Conservation (phyloP, 2,888 invertebrate species). For the Pinctada fucata region DNA sequence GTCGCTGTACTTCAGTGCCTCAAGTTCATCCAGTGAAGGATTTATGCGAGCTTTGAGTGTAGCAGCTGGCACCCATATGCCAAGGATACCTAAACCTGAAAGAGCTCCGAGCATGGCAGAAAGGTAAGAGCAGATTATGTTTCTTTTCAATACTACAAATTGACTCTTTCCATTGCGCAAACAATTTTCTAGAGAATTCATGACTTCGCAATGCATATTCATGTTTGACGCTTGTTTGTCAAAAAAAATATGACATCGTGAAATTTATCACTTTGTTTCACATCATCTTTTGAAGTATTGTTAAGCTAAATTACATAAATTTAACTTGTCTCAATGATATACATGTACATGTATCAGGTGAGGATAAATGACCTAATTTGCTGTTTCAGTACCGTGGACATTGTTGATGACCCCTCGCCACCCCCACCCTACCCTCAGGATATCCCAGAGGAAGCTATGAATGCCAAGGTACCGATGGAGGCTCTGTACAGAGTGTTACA, state of each 20-base stretch:
- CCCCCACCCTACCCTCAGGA: conserved; percentile 60
- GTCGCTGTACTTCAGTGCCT: conserved; percentile 74
- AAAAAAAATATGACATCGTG: too few species aligned
- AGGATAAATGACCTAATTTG: neutral
- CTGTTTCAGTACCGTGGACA: conserved; percentile 43
- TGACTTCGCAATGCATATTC: too few species aligned
- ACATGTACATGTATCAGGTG: too few species aligned
- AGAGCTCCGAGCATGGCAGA: conserved; percentile 38
- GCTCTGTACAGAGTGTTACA: conserved; percentile 70
- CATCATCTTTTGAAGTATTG: too few species aligned
- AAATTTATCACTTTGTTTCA: too few species aligned
- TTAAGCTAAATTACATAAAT: too few species aligned
- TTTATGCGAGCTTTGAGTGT: conserved; percentile 76
- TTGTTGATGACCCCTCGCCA: conserved; percentile 52
- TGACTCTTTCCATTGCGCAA: too few species aligned
- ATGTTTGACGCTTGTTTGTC: too few species aligned
- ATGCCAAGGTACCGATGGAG: conserved; percentile 69
- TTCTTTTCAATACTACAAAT: too few species aligned
- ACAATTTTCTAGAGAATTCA: too few species aligned
- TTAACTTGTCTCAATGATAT: too few species aligned
- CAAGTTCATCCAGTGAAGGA: conserved; percentile 71
- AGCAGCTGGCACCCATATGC: conserved; percentile 71
- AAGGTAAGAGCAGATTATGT: conserved; percentile 20
- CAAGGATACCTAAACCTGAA: conserved; percentile 58
- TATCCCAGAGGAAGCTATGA: conserved; percentile 68